Evolutionary conservation across 2,113 vertebrate species (phyloP), one percentile per base, ranked within the genome.

Genomic region (Lepus americanus): DNA sequence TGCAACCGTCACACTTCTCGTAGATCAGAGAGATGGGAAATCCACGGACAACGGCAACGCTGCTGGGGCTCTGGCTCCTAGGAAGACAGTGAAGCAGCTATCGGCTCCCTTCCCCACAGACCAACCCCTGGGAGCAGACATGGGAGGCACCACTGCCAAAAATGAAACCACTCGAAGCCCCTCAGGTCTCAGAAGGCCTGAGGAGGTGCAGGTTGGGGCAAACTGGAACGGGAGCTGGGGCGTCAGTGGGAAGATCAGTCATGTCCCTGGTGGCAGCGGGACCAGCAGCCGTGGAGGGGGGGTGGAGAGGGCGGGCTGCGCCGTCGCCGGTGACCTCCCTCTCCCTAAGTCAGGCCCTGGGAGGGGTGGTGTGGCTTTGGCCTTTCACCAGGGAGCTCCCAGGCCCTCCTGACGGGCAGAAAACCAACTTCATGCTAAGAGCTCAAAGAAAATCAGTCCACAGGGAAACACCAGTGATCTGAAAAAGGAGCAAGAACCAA

Each of bases 401-500:
- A 49, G n/a, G 76, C 80, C 44, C 44, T 44, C 44, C 44, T 44
- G 44, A 44, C 6, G 44, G 44, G 44, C 44, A 44, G 44, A 44
- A 6, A 44, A 44, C 44, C 44, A 44, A 44, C 44, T 20, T 20
- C 33, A 67, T 19, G 61, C 17, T 27, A 89, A 77, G 27, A 95
- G 89, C 20, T 78, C 22, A 82, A 84, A 81, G 72, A 25, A 81
- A 66, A 53, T 14, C 51, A 86, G 44, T 27, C 61, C 27, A 86
- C 9, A 81, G 59, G 67, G 33, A 77, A 67, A 74, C n/a, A 17
- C 13, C 29, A 80, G 79, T 67, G 39, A n/a, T 81, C 2, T 64
- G 69, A 89, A 86, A 72, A 63, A 88, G 33, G 33, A 91, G 36
- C 11, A 92, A 84, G 55, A 73, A 73, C 31, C 14, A 84, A 19